Evolutionary conservation across 2,113 vertebrate species (phyloP).

Genomic region (Gnathonemus echidnorhynchus): DNA sequence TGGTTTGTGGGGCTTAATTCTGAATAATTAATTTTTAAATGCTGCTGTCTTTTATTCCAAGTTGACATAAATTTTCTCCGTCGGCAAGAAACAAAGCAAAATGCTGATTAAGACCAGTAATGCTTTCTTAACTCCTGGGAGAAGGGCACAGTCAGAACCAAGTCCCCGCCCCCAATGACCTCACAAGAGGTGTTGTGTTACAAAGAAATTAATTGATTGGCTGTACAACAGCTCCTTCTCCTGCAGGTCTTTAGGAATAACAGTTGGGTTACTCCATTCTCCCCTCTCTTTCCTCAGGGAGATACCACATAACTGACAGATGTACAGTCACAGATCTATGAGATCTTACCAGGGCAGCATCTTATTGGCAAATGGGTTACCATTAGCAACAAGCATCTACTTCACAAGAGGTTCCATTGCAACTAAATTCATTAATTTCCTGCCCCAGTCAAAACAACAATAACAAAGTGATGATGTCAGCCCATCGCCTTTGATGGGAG

Average conservation of each 20-base stretch:
- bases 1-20: not conserved
- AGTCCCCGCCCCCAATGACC: not conserved
- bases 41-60: not conserved
- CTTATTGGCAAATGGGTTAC: conserved; percentile 1
- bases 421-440: not conserved
- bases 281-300: not conserved
- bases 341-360: not conserved
- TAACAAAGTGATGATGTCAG: not conserved
- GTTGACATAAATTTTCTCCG: not conserved
- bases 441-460: not conserved
- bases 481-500: not conserved
- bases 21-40: not conserved
- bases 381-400: conserved; percentile 11
- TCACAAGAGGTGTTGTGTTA: not conserved
- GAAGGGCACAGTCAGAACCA: not conserved
- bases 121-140: not conserved
- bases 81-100: not conserved
- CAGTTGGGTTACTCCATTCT: not conserved
- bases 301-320: not conserved
- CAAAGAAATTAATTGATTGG: not conserved
- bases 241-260: not conserved
- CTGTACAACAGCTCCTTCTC: not conserved
- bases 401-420: conserved; percentile 8
- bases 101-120: not conserved
- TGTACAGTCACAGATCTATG: not conserved